These are phyloP conservation scores for Prochilodus magdalenae DNA, from an alignment of 2,113 vertebrate genomes.

Conservation along the genomic window DNA sequence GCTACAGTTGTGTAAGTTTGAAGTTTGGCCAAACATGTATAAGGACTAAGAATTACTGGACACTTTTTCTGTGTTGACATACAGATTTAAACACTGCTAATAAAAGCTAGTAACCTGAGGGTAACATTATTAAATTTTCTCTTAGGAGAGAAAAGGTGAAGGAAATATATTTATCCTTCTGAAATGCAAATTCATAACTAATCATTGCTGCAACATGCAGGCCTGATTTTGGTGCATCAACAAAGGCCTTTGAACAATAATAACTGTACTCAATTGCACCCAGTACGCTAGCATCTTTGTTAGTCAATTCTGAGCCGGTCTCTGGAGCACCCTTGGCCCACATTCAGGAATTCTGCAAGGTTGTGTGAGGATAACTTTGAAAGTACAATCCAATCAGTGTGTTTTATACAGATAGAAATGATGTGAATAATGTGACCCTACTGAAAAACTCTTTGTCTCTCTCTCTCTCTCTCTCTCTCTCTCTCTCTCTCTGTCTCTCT, in stretches of 20 bases:
- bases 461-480: neutral
- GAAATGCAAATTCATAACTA: neutral
- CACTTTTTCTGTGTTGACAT: no score
- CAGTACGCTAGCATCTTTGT: neutral
- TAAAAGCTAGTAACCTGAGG: no score
- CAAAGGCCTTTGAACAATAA: neutral
- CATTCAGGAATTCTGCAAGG: neutral
- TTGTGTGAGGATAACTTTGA: neutral
- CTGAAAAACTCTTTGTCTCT: neutral
- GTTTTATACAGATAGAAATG: neutral
- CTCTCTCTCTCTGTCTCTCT: conserved; percentile 43
- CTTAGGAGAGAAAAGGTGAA: neutral
- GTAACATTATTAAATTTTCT: neutral
- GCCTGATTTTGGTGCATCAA: neutral
- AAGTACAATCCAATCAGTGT: neutral
- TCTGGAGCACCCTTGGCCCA: neutral
- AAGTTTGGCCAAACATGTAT: no score
- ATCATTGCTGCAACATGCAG: neutral
- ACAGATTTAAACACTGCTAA: no score
- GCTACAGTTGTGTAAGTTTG: no score
- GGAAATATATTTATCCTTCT: neutral
- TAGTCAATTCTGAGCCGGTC: neutral
- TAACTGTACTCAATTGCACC: neutral
- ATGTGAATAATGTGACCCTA: neutral
- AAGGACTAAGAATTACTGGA: no score